Conservation (phyloP, 2,888 invertebrate species). For the Agrotis puta region DNA sequence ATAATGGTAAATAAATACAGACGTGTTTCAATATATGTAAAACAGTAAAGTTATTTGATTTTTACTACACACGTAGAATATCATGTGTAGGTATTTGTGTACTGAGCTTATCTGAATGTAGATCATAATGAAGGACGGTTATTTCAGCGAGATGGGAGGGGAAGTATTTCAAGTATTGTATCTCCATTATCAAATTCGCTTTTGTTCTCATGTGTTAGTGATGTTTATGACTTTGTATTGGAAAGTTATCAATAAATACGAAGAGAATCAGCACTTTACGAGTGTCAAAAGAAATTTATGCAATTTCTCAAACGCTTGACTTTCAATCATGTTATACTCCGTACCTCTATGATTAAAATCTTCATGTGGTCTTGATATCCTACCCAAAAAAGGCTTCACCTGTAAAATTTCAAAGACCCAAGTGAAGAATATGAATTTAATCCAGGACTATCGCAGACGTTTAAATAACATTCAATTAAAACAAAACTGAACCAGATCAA, state of each 20-base stretch:
- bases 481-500: conserved; percentile 20
- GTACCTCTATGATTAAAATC: no score
- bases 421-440: background rate
- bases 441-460: background rate
- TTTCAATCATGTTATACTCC: no score
- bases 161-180: conserved; percentile 1
- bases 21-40: conserved; percentile 20
- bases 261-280: no score
- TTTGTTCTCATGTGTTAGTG: background rate
- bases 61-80: conserved; percentile 7
- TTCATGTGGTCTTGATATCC: no score
- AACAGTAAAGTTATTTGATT: conserved; percentile 28
- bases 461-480: conserved; percentile 22
- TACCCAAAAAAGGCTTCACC: rapidly evolving
- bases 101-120: conserved; percentile 41
- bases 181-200: background rate
- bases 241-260: no score
- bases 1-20: conserved; percentile 12
- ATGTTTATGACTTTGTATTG: no score
- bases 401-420: background rate
- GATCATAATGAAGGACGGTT: conserved; percentile 43
- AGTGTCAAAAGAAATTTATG: no score
- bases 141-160: conserved; percentile 13
- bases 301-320: no score
- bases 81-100: conserved; percentile 25